A percentile compares a stretch with the other conserved stretches of the same genome.
Conservation (phyloP, 2,797 vertebrate species). For the Pterois miles region DNA sequence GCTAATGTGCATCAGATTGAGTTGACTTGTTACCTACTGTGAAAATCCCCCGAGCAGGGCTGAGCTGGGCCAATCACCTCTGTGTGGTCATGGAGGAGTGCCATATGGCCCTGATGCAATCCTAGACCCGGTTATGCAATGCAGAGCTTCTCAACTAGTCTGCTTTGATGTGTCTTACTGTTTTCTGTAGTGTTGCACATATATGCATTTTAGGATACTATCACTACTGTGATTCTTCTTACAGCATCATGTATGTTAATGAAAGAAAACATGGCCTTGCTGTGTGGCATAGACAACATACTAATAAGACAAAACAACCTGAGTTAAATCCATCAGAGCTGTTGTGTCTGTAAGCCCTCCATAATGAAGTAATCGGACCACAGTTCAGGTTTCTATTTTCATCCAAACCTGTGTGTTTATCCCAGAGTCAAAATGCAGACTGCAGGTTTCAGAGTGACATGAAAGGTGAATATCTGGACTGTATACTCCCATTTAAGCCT, state of each 20-base stretch:
- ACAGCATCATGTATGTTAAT: not conserved
- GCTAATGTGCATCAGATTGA: conserved; percentile 45
- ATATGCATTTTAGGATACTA: not conserved
- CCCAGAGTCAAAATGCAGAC: not conserved
- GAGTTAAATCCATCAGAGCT: conserved; percentile 5
- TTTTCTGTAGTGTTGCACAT: not conserved
- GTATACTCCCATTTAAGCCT: not conserved
- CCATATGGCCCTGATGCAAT: conserved; percentile 56
- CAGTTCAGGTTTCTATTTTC: conserved; percentile 50
- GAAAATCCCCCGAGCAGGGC: conserved; percentile 44
- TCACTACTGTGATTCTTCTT: not conserved
- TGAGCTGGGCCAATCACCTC: conserved; percentile 36
- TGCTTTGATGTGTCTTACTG: not conserved
- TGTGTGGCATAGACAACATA: not conserved
- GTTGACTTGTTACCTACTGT: conserved; percentile 41
- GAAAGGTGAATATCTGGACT: not conserved
- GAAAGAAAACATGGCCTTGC: not conserved
- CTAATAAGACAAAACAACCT: not conserved
- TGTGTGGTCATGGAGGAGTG: conserved; percentile 42
- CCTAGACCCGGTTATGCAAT: conserved; percentile 54
- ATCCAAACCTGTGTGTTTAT: conserved; percentile 11
- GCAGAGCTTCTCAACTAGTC: conserved; percentile 7
- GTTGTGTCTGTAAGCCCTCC: conserved; percentile 20
- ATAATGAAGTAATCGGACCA: conserved; percentile 54
- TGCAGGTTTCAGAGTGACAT: not conserved